These are phyloP conservation scores for Erythrocercus mccallii DNA, from an alignment of 2,113 vertebrate species.

Conservation along the genomic window DNA sequence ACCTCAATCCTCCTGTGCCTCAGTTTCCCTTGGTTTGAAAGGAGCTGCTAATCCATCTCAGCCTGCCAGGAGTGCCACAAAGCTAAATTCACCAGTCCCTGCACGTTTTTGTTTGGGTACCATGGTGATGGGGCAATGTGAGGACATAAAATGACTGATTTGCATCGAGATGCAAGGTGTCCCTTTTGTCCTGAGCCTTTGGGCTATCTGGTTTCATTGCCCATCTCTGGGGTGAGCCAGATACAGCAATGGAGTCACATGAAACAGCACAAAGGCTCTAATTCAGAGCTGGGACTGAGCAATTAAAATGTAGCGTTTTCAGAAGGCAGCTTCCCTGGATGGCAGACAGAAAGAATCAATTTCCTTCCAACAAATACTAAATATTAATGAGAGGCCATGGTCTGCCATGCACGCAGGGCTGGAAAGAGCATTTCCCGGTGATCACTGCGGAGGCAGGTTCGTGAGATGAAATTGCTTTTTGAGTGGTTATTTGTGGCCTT, in stretches of 20 bases:
- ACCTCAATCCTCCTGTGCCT: background rate
- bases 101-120: background rate
- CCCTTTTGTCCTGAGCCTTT: background rate
- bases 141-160: background rate
- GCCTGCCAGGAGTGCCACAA: background rate
- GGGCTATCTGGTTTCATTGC: background rate
- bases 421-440: slow-evolving; percentile 7
- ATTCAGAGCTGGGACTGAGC: slow-evolving; percentile 7
- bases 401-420: background rate
- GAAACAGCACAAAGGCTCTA: background rate
- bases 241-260: background rate
- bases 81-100: background rate
- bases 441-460: background rate
- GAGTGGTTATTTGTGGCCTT: background rate
- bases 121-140: background rate
- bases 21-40: background rate
- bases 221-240: background rate
- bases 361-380: slow-evolving; percentile 66
- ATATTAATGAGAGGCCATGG: slow-evolving; percentile 61
- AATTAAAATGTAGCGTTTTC: slow-evolving; percentile 30
- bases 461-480: background rate
- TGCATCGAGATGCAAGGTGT: background rate
- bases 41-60: background rate
- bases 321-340: slow-evolving; percentile 5
- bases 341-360: slow-evolving; percentile 48